phyloP scores from a whole-genome alignment of 2,888 invertebrate species.

The Drosophila kanekoi region DNA sequence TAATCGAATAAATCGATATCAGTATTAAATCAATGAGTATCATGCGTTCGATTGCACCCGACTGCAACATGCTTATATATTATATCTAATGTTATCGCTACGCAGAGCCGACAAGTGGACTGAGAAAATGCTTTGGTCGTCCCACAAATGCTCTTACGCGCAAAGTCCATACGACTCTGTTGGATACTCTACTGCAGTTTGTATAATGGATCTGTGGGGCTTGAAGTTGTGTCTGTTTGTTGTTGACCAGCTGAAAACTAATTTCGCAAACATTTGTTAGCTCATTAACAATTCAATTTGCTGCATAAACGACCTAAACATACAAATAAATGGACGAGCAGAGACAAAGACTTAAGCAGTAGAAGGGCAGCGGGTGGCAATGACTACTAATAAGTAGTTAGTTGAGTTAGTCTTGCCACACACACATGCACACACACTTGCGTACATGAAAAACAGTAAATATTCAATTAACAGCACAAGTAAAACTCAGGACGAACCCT shows the following conservation, averaged over 20 bases:
- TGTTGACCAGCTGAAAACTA: slow-evolving; percentile 49
- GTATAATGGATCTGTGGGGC: slow-evolving; percentile 10
- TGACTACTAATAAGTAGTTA: slow-evolving; percentile 44
- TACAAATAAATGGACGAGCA: slow-evolving; percentile 49
- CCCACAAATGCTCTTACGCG: neutral
- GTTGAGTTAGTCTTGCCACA: slow-evolving; percentile 49
- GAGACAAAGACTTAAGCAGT: slow-evolving; percentile 1
- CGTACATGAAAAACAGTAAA: slow-evolving; percentile 54
- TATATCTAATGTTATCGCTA: neutral
- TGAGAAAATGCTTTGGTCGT: neutral
- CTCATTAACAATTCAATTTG: slow-evolving; percentile 79
- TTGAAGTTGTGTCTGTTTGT: neutral
- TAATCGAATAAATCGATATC: no score
- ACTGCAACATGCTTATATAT: neutral
- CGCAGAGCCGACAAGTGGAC: neutral
- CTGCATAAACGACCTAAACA: slow-evolving; percentile 77
- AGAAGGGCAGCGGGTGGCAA: slow-evolving; percentile 9
- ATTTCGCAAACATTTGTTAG: slow-evolving; percentile 74
- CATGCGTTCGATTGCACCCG: neutral
- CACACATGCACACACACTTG: slow-evolving; percentile 10
- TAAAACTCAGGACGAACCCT: slow-evolving; percentile 62
- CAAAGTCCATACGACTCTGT: neutral
- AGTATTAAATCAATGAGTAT: neutral
- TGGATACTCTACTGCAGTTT: neutral
- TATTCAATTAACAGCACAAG: slow-evolving; percentile 70